Evolutionary conservation across 2,888 invertebrate genomes (phyloP).

Genomic region (Spodoptera picta): DNA sequence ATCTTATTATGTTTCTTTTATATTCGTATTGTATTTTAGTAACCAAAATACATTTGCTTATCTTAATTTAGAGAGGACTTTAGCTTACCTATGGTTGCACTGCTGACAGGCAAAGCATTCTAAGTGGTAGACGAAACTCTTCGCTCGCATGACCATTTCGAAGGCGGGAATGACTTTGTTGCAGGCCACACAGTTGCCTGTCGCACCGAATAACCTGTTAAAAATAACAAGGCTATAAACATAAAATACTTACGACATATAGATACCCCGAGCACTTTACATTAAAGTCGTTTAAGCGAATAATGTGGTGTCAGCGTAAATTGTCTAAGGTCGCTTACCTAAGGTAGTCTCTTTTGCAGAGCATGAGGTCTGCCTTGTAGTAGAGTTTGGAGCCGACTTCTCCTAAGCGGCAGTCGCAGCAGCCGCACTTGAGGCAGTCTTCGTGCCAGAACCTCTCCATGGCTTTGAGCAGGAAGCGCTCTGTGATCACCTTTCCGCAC

Average conservation of each 20-base stretch:
- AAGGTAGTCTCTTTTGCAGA: constrained; percentile 97
- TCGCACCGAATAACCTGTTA: constrained; percentile 95
- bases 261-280: constrained; percentile 69
- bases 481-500: constrained; percentile 95
- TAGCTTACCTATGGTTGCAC: constrained; percentile 95
- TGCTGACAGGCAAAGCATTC: constrained; percentile 98
- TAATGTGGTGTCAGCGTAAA: constrained; percentile 38
- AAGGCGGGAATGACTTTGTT: constrained; percentile 97
- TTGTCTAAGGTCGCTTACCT: constrained; percentile 87
- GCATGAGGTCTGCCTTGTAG: constrained; percentile 96
- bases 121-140: constrained; percentile 97
- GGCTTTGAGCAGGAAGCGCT: constrained; percentile 94
- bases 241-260: constrained; percentile 69
- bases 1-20: too few species aligned
- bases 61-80: background rate
- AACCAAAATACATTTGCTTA: background rate
- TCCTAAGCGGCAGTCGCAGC: constrained; percentile 97
- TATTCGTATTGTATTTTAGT: background rate
- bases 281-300: constrained; percentile 60
- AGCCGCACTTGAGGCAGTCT: constrained; percentile 97
- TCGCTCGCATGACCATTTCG: constrained; percentile 98
- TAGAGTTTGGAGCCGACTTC: constrained; percentile 97
- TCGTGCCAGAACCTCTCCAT: constrained; percentile 98
- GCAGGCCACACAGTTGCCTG: constrained; percentile 97
- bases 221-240: constrained; percentile 69